phyloP scores from a whole-genome alignment of 2,888 invertebrate species.

The Dasysyrphus albostriatus region DNA sequence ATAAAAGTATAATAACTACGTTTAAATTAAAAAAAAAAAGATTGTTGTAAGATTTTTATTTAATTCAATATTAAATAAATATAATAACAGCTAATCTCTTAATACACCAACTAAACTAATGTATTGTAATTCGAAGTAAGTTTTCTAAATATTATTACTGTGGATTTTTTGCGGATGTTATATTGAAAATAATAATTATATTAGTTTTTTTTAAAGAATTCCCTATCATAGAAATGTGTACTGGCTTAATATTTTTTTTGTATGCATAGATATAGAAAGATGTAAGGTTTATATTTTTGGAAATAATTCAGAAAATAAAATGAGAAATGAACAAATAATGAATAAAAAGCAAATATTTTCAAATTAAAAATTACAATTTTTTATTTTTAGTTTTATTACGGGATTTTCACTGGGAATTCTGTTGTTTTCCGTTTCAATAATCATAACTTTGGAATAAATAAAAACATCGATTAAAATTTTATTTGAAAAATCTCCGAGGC shows the following conservation, averaged over 20 bases:
- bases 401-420: not conserved
- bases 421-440: too few species aligned
- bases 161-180: slow-evolving; percentile 31
- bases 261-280: slow-evolving; percentile 45
- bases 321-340: slow-evolving; percentile 26
- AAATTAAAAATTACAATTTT: slow-evolving; percentile 19
- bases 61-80: slow-evolving; percentile 28
- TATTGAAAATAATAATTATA: slow-evolving; percentile 40
- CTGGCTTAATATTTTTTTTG: slow-evolving; percentile 45
- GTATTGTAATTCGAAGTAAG: slow-evolving; percentile 51
- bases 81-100: slow-evolving; percentile 8
- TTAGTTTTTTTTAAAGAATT: slow-evolving; percentile 46
- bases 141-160: slow-evolving; percentile 36
- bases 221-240: slow-evolving; percentile 50
- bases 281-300: slow-evolving; percentile 66
- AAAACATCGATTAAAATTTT: too few species aligned
- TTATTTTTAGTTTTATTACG: not conserved
- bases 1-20: not conserved
- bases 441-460: too few species aligned
- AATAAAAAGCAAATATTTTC: slow-evolving; percentile 56
- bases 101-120: slow-evolving; percentile 27
- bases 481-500: too few species aligned
- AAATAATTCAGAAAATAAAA: slow-evolving; percentile 51
- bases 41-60: slow-evolving; percentile 35
- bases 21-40: slow-evolving; percentile 18